Percentiles rank a stretch among this genome's conserved stretches.
Evolutionary conservation across 2,113 vertebrate species (phyloP).

Genomic region (Tetrao urogallus): DNA sequence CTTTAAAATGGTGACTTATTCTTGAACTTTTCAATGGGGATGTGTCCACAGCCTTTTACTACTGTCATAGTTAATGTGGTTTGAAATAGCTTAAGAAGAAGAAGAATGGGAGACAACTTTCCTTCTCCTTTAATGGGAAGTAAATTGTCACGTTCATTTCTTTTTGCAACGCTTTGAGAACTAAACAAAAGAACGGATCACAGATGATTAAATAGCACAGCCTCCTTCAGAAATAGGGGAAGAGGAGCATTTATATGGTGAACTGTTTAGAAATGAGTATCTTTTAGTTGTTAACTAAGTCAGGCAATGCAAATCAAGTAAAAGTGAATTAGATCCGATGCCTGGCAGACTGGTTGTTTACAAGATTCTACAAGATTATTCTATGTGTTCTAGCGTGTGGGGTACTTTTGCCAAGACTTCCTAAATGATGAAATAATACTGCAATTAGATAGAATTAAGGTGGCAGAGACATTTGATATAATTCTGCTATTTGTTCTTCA

Average conservation of each 20-base stretch:
- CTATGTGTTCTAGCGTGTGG: background rate
- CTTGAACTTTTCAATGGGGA: background rate
- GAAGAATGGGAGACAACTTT: background rate
- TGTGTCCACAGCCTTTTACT: background rate
- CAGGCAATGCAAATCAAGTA: slow-evolving; percentile 55
- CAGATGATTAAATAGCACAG: background rate
- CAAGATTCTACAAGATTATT: slow-evolving; percentile 26
- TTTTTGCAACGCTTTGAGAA: background rate
- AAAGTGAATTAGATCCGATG: slow-evolving; percentile 48
- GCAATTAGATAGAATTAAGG: slow-evolving; percentile 46
- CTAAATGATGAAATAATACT: slow-evolving; percentile 55
- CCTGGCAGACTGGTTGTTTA: slow-evolving; percentile 44
- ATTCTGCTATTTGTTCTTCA: slow-evolving; percentile 50
- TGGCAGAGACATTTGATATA: slow-evolving; percentile 26
- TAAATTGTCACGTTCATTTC: background rate
- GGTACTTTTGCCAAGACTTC: slow-evolving; percentile 51
- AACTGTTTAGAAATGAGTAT: background rate
- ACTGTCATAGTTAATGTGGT: background rate
- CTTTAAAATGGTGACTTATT: background rate
- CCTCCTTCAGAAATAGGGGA: background rate
- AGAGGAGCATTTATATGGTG: background rate
- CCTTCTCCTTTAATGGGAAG: background rate
- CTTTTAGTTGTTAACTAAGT: slow-evolving; percentile 45
- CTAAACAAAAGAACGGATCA: background rate
- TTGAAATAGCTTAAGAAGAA: background rate